Evolutionary conservation across 2,797 vertebrate genomes (phyloP).

Genomic region (Furcifer pardalis): DNA sequence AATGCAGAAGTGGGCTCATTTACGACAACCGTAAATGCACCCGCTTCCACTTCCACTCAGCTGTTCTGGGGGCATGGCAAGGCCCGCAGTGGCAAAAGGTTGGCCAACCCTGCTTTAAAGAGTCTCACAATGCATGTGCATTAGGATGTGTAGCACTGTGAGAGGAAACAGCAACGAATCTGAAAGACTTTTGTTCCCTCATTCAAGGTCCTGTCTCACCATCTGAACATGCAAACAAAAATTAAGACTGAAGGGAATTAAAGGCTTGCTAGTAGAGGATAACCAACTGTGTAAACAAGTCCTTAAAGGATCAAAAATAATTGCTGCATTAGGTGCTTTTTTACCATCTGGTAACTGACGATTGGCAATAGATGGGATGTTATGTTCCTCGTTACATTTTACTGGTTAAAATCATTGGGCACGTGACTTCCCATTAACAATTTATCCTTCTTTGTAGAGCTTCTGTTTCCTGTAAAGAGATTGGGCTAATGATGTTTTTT

Average conservation of each 20-base stretch:
- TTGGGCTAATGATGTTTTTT: conserved; percentile 79
- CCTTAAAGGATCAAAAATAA: conserved; percentile 32
- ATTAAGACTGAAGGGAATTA: conserved; percentile 18
- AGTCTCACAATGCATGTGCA: neutral
- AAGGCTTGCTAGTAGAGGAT: neutral
- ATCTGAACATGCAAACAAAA: conserved; percentile 37
- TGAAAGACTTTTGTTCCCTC: neutral
- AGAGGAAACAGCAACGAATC: neutral
- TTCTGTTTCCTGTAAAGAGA: conserved; percentile 79
- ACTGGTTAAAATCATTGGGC: conserved; percentile 48
- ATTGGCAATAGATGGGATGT: conserved; percentile 55
- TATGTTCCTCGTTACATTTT: neutral
- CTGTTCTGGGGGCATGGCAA: no score
- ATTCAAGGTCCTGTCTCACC: neutral
- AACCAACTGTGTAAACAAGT: conserved; percentile 22
- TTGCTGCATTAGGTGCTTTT: neutral
- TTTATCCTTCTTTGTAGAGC: conserved; percentile 70
- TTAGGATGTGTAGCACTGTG: no score
- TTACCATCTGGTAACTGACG: conserved; percentile 42
- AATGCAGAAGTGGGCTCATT: no score
- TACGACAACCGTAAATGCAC: no score
- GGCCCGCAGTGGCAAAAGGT: no score
- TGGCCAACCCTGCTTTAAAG: neutral
- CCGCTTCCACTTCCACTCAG: no score
- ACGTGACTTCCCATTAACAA: conserved; percentile 75